phyloP scores from a whole-genome alignment of 2,797 vertebrate genomes.

The Tamandua tetradactyla region DNA sequence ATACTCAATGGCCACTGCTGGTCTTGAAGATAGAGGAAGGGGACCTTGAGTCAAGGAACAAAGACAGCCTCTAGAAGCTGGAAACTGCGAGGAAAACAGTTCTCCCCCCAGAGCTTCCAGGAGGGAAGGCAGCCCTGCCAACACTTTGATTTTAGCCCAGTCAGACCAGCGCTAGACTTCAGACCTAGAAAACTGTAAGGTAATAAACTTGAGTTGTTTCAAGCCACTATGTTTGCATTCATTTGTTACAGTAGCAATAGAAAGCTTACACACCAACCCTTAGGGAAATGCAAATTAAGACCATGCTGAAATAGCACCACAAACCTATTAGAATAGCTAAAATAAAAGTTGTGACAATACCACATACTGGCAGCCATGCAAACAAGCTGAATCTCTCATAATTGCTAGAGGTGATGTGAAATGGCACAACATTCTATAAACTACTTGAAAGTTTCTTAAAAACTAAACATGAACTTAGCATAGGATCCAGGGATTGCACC shows the following conservation, averaged over 20 bases:
- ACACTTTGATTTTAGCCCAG: neutral
- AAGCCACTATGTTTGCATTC: neutral
- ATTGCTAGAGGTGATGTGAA: too few relatives aligned
- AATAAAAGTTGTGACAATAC: neutral
- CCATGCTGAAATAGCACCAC: neutral
- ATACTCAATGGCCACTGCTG: neutral
- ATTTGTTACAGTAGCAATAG: neutral
- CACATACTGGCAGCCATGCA: neutral
- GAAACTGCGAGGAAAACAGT: neutral
- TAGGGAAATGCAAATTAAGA: conserved; percentile 1
- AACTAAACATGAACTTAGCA: neutral
- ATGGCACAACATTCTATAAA: neutral
- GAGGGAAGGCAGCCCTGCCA: neutral
- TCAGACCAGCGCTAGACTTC: neutral
- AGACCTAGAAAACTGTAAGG: neutral
- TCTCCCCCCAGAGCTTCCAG: neutral
- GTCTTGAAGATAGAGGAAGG: neutral
- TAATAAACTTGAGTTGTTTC: neutral
- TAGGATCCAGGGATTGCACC: neutral
- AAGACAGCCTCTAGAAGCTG: neutral
- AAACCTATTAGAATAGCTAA: neutral
- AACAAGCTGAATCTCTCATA: neutral
- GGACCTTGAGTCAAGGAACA: neutral
- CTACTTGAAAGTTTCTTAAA: neutral
- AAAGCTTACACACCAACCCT: neutral